Evolutionary conservation across 2,797 vertebrate species (phyloP).

Genomic region (Ciconia nigra): DNA sequence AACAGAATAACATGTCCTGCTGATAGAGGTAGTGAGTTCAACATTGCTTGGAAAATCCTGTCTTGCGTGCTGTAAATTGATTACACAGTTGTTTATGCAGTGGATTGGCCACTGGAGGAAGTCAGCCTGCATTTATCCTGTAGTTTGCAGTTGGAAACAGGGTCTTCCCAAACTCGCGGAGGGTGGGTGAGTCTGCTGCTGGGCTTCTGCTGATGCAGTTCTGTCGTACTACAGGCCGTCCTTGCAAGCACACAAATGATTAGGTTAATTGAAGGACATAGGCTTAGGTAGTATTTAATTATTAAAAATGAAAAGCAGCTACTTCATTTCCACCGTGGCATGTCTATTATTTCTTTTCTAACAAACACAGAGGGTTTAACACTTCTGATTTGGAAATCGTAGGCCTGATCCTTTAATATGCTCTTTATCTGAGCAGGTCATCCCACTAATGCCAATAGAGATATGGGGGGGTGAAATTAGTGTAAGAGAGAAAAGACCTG

Average conservation of each 20-base stretch:
- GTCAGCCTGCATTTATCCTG: not conserved
- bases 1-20: not conserved
- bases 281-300: not conserved
- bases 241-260: not conserved
- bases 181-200: not conserved
- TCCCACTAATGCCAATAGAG: not conserved
- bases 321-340: not conserved
- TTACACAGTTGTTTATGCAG: not conserved
- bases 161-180: not conserved
- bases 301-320: not conserved
- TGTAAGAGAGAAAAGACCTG: not conserved
- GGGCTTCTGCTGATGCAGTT: not conserved
- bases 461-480: rapidly evolving
- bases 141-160: not conserved
- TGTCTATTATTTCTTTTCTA: not conserved
- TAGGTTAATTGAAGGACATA: not conserved
- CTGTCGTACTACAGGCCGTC: not conserved
- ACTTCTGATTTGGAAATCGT: not conserved
- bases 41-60: not conserved
- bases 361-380: not conserved
- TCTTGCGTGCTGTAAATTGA: not conserved
- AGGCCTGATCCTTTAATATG: not conserved
- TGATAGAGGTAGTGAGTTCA: not conserved
- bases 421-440: not conserved
- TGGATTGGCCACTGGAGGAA: not conserved